A percentile compares a stretch with the other conserved stretches of the same genome.
These are phyloP conservation scores for Cladorhizidae sp. DNA, from an alignment of 37 sponge, comb jelly and placozoan species.

Conservation along the genomic window DNA sequence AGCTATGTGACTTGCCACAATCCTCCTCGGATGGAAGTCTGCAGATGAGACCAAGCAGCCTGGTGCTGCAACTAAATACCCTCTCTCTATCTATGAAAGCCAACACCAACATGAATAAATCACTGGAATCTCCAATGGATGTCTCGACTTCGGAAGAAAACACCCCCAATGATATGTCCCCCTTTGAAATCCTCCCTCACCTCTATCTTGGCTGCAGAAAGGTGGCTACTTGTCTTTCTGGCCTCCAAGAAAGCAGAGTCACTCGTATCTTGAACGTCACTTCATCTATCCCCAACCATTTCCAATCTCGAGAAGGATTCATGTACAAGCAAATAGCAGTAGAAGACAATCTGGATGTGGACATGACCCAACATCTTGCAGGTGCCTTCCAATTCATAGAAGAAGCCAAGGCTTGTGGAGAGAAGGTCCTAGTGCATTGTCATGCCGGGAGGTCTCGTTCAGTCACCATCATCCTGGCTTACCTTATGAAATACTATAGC, in stretches of 20 bases:
- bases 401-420: conserved; percentile 52
- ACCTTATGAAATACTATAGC: conserved; percentile 79
- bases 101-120: neutral
- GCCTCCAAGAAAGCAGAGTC: conserved; percentile 20
- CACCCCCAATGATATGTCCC: neutral
- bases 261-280: conserved; percentile 67
- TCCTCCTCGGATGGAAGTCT: conserved; percentile 22
- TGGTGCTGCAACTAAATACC: conserved; percentile 46
- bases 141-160: neutral
- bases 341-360: conserved; percentile 74
- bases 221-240: conserved; percentile 30
- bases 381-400: conserved; percentile 89
- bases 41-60: conserved; percentile 42
- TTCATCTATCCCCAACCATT: conserved; percentile 45
- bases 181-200: conserved; percentile 63
- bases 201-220: conserved; percentile 73
- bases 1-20: conserved; percentile 24
- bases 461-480: conserved; percentile 85
- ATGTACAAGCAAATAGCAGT: conserved; percentile 85
- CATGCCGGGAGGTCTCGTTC: conserved; percentile 90
- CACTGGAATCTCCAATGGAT: conserved; percentile 24
- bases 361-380: conserved; percentile 67
- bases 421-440: conserved; percentile 89
- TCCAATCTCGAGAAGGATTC: conserved; percentile 25
- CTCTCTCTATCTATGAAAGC: conserved; percentile 17